Evolutionary conservation across 1,140 invertebrate genomes (phyloP).

Genomic region (Camponotus vicinus): DNA sequence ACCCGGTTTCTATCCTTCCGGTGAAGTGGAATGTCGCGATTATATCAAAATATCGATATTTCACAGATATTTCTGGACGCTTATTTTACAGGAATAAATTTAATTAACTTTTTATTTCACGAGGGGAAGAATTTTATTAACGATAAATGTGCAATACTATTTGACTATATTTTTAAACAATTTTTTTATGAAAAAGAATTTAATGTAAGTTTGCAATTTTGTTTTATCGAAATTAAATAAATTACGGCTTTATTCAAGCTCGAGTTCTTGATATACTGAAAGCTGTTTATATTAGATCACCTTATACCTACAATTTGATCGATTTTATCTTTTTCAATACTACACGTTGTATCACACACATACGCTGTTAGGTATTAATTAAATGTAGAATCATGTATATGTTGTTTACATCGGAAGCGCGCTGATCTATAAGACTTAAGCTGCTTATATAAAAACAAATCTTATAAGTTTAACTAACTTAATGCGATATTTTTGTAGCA

Average conservation of each 20-base stretch:
- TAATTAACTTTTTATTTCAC: neutral
- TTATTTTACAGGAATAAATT: neutral
- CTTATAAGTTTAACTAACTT: constrained; percentile 9
- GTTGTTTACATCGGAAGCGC: neutral
- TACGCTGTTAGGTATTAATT: neutral
- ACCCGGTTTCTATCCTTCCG: constrained; percentile 19
- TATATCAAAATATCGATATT: constrained; percentile 23
- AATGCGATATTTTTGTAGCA: neutral
- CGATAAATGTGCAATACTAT: neutral
- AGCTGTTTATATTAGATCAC: neutral
- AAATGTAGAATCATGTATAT: constrained; percentile 12
- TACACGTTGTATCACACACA: neutral
- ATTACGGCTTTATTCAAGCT: neutral
- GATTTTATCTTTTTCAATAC: neutral
- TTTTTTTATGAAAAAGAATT: neutral
- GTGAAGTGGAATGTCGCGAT: neutral
- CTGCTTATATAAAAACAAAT: constrained; percentile 17
- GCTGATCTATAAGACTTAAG: neutral
- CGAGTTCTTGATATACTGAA: neutral
- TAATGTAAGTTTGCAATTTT: neutral
- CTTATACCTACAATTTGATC: neutral
- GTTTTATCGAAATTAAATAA: neutral
- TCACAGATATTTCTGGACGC: neutral
- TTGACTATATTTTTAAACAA: constrained; percentile 13
- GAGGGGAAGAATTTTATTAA: neutral